Evolutionary conservation across 2,113 vertebrate genomes (phyloP).

Genomic region (Aldabrachelys gigantea): DNA sequence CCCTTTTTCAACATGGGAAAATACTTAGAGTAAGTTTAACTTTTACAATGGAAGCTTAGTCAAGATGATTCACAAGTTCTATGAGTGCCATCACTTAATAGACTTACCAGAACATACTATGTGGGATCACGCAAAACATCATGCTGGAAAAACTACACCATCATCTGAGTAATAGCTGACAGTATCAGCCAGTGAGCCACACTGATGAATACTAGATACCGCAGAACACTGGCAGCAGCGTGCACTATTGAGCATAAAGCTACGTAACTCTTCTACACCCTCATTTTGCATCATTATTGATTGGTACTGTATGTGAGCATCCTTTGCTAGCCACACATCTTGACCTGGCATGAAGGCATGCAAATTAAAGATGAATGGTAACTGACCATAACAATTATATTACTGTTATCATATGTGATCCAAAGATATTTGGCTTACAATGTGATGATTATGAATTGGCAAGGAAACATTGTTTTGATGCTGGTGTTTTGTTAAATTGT

Average conservation of each 20-base stretch:
- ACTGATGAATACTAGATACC: neutral
- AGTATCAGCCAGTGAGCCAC: neutral
- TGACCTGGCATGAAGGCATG: neutral
- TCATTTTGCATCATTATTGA: neutral
- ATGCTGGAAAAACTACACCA: neutral
- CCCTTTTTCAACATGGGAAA: neutral
- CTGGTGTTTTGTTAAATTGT: neutral
- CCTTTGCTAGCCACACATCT: neutral
- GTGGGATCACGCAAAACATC: rapidly evolving
- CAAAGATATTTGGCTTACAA: neutral
- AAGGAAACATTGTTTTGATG: neutral
- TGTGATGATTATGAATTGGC: neutral
- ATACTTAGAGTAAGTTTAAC: neutral
- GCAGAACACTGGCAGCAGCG: neutral
- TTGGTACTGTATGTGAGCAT: neutral
- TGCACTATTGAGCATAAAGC: neutral
- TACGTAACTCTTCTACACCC: neutral
- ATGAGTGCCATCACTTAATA: neutral
- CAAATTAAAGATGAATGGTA: neutral
- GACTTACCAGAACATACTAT: neutral
- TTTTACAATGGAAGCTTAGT: neutral
- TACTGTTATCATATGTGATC: neutral
- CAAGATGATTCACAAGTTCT: neutral
- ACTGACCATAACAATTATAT: no score
- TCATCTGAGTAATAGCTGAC: rapidly evolving